phyloP scores from a whole-genome alignment of 2,888 invertebrate species.

The Athalia circularis region DNA sequence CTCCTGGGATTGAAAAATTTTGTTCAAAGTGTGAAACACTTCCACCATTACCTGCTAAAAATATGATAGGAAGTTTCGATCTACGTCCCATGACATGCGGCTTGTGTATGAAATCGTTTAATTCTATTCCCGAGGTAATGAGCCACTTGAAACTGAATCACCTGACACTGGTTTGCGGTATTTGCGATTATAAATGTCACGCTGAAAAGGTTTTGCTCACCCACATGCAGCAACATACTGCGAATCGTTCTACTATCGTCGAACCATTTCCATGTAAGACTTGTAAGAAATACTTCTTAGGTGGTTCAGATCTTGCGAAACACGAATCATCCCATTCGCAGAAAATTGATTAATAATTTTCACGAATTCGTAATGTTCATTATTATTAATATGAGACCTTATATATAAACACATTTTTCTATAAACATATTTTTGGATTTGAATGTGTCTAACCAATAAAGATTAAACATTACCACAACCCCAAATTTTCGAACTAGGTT shows the following conservation, averaged over 20 bases:
- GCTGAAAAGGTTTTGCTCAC: background rate
- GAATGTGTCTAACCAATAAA: no score
- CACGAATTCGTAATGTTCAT: background rate
- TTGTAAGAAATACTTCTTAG: conserved; percentile 3
- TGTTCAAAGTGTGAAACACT: background rate
- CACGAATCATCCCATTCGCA: conserved; percentile 9
- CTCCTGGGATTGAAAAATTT: background rate
- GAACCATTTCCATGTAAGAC: conserved; percentile 8
- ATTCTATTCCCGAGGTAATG: conserved; percentile 9
- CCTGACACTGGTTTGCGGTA: conserved; percentile 5
- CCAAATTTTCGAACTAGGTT: no score
- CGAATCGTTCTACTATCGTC: background rate
- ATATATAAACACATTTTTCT: background rate
- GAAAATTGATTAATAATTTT: background rate
- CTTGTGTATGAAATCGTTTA: conserved; percentile 21
- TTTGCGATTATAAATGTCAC: background rate
- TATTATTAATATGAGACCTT: background rate
- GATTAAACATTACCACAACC: no score
- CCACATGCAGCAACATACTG: conserved; percentile 5
- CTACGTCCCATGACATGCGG: conserved; percentile 25
- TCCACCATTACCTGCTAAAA: background rate
- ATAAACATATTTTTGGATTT: background rate
- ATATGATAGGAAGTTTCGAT: background rate
- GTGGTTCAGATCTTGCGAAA: background rate
- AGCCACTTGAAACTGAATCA: conserved; percentile 19